Conservation (phyloP, 1,140 invertebrate genomes). For the Pachyrhynchus sulphureomaculatus region DNA sequence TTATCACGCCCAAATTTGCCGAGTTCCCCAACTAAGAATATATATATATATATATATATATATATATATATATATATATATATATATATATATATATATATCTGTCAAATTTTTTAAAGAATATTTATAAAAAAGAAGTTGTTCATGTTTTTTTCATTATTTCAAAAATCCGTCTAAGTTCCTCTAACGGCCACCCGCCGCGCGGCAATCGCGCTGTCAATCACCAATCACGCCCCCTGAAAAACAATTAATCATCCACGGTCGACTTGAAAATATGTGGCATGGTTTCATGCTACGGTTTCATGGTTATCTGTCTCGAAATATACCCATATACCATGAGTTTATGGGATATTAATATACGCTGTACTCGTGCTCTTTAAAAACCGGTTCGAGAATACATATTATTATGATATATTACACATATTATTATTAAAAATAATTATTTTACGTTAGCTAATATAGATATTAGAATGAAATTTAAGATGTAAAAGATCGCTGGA, state of each 20-base stretch:
- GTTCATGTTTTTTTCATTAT: constrained; percentile 2
- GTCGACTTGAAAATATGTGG: constrained; percentile 23
- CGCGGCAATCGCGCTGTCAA: constrained; percentile 50
- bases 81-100: too few species aligned
- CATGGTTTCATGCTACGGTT: constrained; percentile 29
- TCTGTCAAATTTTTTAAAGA: too few species aligned
- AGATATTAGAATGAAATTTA: too few species aligned
- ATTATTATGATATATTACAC: neutral
- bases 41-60: too few species aligned
- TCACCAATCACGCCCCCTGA: constrained; percentile 49
- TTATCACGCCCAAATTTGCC: too few species aligned
- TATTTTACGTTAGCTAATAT: too few species aligned
- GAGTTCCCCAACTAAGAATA: too few species aligned
- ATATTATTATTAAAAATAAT: neutral
- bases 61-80: too few species aligned
- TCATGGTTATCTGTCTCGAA: constrained; percentile 27
- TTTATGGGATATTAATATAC: neutral
- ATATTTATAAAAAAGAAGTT: too few species aligned
- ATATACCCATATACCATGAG: constrained; percentile 3
- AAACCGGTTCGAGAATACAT: neutral
- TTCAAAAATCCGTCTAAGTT: neutral
- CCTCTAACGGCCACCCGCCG: constrained; percentile 45
- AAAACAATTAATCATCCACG: constrained; percentile 49
- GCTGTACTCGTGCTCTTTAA: neutral
- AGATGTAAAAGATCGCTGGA: too few species aligned